phyloP scores from a whole-genome alignment of 2,113 vertebrate genomes.

The Scatophagus argus region DNA sequence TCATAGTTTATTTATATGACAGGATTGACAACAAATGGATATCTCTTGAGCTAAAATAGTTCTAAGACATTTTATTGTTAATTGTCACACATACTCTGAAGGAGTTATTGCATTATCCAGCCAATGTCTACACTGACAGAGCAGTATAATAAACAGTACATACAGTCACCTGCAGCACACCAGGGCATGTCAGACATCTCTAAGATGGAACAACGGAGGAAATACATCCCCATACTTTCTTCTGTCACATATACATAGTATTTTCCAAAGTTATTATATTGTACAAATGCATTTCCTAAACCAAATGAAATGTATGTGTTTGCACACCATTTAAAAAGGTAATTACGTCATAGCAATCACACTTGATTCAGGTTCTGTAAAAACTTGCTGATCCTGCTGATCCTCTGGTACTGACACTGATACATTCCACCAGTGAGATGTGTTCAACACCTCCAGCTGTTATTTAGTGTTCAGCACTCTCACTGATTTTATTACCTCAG shows the following conservation, averaged over 20 bases:
- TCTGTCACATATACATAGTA: conserved; percentile 1
- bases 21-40: background rate
- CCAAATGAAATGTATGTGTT: background rate
- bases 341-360: background rate
- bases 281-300: background rate
- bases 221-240: background rate
- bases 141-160: background rate
- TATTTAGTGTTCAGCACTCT: background rate
- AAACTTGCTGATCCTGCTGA: background rate
- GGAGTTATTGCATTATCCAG: background rate
- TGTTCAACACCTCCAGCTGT: background rate
- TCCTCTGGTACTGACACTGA: background rate
- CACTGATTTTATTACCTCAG: background rate
- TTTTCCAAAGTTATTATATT: background rate
- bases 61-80: background rate
- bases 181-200: too few species aligned
- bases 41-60: background rate
- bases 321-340: conserved; percentile 7
- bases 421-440: background rate
- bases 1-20: background rate
- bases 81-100: background rate
- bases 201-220: background rate
- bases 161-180: background rate
- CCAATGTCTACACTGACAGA: background rate
- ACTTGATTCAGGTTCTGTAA: background rate